Percentiles rank a stretch among this genome's conserved stretches.
Conservation (phyloP, 2,113 vertebrate genomes). For the Rhynchomys soricoides region DNA sequence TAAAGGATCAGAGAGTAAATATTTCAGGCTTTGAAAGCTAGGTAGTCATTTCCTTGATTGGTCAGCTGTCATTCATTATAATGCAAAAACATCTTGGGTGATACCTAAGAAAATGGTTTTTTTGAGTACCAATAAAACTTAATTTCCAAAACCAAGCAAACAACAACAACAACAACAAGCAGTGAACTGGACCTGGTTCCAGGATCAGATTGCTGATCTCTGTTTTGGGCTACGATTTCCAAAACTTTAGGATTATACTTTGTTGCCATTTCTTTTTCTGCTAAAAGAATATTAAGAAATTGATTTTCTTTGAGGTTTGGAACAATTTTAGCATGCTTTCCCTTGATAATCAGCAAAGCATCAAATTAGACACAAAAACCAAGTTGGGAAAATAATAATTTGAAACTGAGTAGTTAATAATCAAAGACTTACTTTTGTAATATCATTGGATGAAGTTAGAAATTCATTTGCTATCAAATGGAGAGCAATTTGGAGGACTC, state of each 20-base stretch:
- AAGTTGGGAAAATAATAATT: conserved; percentile 20
- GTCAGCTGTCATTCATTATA: background rate
- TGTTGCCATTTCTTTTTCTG: conserved; percentile 40
- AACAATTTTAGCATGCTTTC: conserved; percentile 20
- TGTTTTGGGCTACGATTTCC: conserved; percentile 24
- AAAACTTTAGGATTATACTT: conserved; percentile 4
- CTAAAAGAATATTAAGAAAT: conserved; percentile 64
- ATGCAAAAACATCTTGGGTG: background rate
- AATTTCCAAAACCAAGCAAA: conserved; percentile 21
- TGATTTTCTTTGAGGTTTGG: conserved; percentile 54
- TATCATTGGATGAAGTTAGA: background rate
- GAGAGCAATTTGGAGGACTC: conserved; percentile 24
- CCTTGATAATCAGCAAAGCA: conserved; percentile 38
- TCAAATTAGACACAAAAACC: conserved; percentile 23
- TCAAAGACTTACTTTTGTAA: background rate
- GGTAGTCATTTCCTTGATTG: background rate
- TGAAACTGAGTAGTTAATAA: background rate
- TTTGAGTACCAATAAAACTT: conserved; percentile 35
- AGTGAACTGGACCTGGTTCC: background rate
- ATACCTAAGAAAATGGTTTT: background rate
- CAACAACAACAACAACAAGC: background rate
- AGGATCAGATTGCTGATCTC: background rate
- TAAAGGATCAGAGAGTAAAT: background rate
- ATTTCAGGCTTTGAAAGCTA: background rate
- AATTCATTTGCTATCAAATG: conserved; percentile 15